phyloP scores from a whole-genome alignment of 2,113 vertebrate genomes.

The Isurus oxyrinchus region DNA sequence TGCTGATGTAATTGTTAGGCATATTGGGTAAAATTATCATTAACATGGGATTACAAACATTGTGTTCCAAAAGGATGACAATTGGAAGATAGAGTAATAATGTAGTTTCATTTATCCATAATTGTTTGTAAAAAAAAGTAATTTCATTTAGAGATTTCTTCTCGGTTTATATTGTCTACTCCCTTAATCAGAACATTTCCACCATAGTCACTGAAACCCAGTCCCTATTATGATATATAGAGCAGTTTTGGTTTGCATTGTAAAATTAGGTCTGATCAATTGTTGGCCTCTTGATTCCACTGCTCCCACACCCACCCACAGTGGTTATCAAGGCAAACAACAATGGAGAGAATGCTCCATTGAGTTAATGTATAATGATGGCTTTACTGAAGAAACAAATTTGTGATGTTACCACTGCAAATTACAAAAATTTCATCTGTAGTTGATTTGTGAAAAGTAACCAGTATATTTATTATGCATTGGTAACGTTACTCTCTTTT shows the following conservation, averaged over 20 bases:
- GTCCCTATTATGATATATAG: not conserved
- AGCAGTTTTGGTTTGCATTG: not conserved
- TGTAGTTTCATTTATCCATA: too few species aligned
- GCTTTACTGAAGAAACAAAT: not conserved
- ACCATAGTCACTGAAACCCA: not conserved
- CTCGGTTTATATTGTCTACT: not conserved
- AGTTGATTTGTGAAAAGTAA: not conserved
- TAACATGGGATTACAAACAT: not conserved
- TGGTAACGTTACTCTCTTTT: not conserved
- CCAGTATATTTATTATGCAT: not conserved
- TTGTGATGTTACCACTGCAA: not conserved
- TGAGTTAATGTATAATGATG: not conserved
- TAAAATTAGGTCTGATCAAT: not conserved
- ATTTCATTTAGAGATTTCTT: not conserved
- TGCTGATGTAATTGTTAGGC: not conserved
- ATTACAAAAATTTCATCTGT: not conserved
- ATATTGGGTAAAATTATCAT: not conserved
- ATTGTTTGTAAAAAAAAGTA: not conserved
- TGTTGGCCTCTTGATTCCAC: not conserved
- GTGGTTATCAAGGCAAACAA: not conserved
- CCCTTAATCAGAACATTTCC: not conserved
- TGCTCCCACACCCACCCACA: too few species aligned
- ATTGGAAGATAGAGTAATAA: not conserved
- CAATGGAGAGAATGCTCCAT: not conserved
- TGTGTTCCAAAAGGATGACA: not conserved